These are phyloP conservation scores for Netelia melanura DNA, from an alignment of 2,888 invertebrate species.

Conservation along the genomic window DNA sequence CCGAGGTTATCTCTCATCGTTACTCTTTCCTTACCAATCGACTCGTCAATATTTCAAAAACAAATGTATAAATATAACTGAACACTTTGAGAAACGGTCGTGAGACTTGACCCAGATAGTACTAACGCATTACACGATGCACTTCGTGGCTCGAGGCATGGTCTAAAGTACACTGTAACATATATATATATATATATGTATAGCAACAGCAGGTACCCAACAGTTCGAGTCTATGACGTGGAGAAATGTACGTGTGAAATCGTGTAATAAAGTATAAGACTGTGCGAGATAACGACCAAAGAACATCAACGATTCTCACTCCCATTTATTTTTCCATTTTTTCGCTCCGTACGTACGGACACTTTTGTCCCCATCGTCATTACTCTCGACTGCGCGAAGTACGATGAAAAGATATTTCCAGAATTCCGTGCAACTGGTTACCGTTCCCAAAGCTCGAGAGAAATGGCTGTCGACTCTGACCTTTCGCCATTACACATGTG, in stretches of 20 bases:
- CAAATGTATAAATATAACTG: slow-evolving; percentile 12
- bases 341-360: background rate
- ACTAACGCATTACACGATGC: slow-evolving; percentile 45
- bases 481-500: slow-evolving; percentile 56
- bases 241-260: slow-evolving; percentile 27
- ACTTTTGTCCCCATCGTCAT: slow-evolving; percentile 6
- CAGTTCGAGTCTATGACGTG: background rate
- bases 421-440: slow-evolving; percentile 71
- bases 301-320: slow-evolving; percentile 30
- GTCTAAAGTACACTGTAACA: slow-evolving; percentile 8
- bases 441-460: slow-evolving; percentile 66
- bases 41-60: slow-evolving; percentile 6
- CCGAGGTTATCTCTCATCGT: background rate
- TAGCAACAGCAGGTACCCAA: slow-evolving; percentile 16
- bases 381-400: slow-evolving; percentile 10
- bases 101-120: slow-evolving; percentile 56
- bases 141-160: slow-evolving; percentile 33
- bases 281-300: slow-evolving; percentile 32
- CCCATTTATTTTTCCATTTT: background rate
- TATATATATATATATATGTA: background rate
- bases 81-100: slow-evolving; percentile 26
- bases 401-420: slow-evolving; percentile 26
- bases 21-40: background rate
- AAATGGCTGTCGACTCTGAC: slow-evolving; percentile 54
- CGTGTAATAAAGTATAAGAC: slow-evolving; percentile 41